Evolutionary conservation across 2,888 invertebrate genomes (phyloP), one percentile per base, ranked within the genome.

Genomic region (Syritta pipiens): DNA sequence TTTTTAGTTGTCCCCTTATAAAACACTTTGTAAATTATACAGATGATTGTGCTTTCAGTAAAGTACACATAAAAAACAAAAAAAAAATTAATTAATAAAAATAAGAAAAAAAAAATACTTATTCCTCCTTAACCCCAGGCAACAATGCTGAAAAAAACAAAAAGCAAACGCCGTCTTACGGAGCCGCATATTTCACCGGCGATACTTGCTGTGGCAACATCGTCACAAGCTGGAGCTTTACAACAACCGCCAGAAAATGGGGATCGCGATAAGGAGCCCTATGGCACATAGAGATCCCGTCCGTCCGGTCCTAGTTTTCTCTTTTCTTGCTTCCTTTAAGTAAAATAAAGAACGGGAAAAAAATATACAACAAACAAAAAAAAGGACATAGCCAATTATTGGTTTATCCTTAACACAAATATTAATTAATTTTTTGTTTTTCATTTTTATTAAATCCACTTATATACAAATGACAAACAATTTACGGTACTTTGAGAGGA

Each of bases 61-160:
- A 65, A 10, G 10, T 35, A 26, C 24, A 26, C 46, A 51, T 59
- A 28, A 48, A 62, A 46, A 7, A 7, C 19, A 6, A 35, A 10
- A 40, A 53, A 30, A 24, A 42, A 24, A 17, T 7, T 10, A 30
- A 40, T 3, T 19, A 32, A n/a, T 44, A 12, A 57, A 57, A 28
- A 32, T n/a, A 48, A 46, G 46, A 32, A 67, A 51, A 51, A 60
- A 44, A 37, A 48, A 46, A 62, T 46, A 49, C 59, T 71, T 67
- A 60, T 62, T 62, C 62, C 44, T 51, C 60, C 60, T 72, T 68
- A 65, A 72, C 62, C 74, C 84, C 93, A 99, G 99, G 99, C 99
- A 89, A 99, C 98, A 91, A 99, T 99, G 99, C 93, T 99, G 93
- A 98, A 98, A 95, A 99, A 99, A 94, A 95, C 95, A 92, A 99